These are phyloP conservation scores for Amblyteles armatorius DNA, from an alignment of 2,888 invertebrate genomes.

Conservation along the genomic window DNA sequence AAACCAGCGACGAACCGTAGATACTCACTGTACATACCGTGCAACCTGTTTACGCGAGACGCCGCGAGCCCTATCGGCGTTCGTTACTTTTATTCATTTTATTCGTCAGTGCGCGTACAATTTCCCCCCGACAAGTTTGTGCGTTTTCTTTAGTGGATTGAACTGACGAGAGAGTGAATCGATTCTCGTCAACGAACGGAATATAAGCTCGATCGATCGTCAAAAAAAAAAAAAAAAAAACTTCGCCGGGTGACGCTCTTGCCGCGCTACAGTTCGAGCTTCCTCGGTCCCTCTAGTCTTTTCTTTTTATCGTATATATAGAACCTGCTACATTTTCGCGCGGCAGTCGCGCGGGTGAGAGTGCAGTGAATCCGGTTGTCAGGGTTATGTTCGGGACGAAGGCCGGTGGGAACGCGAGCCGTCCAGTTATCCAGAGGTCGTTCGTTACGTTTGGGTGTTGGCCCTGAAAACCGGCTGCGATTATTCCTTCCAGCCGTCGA, in stretches of 20 bases:
- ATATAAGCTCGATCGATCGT: constrained; percentile 23
- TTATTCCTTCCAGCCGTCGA: constrained; percentile 21
- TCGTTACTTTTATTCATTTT: not conserved
- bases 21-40: constrained; percentile 48
- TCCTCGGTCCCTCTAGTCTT: not conserved
- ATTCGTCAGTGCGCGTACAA: not conserved
- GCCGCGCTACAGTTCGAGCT: constrained; percentile 1
- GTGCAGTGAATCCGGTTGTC: constrained; percentile 20
- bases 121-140: not conserved
- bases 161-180: not conserved
- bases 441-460: constrained; percentile 66
- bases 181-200: not conserved
- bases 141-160: not conserved
- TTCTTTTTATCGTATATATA: not conserved
- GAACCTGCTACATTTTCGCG: not conserved
- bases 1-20: constrained; percentile 29
- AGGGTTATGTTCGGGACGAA: constrained; percentile 48
- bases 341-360: not conserved
- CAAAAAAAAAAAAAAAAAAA: not conserved
- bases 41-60: constrained; percentile 72
- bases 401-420: constrained; percentile 47
- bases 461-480: constrained; percentile 67
- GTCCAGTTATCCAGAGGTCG: constrained; percentile 63
- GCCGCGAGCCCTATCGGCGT: constrained; percentile 54
- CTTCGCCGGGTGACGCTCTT: constrained; percentile 10